phyloP scores from a whole-genome alignment of 92 coral and sea anemone genomes.

The Micromussa lordhowensis region DNA sequence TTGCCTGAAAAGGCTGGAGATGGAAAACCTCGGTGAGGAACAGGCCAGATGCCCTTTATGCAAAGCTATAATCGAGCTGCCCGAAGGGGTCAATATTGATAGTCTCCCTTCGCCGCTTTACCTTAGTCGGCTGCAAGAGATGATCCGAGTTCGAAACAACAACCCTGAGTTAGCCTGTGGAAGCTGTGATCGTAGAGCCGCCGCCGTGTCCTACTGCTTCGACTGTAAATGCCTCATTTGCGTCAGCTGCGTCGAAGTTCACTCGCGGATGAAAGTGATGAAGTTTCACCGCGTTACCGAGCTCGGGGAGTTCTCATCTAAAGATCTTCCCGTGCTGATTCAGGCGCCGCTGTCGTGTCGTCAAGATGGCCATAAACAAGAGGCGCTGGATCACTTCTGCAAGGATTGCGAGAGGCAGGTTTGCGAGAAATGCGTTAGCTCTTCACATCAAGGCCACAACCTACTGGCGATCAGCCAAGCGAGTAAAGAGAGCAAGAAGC shows the following conservation, averaged over 20 bases:
- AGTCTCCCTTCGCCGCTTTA: slow-evolving; percentile 78
- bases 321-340: slow-evolving; percentile 68
- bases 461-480: slow-evolving; percentile 63
- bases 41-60: slow-evolving; percentile 73
- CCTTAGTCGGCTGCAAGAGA: slow-evolving; percentile 73
- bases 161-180: slow-evolving; percentile 72
- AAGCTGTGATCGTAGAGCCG: slow-evolving; percentile 69
- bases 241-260: slow-evolving; percentile 73
- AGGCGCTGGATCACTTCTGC: slow-evolving; percentile 68
- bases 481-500: slow-evolving; percentile 58
- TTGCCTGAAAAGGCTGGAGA: slow-evolving; percentile 71
- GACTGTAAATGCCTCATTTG: slow-evolving; percentile 84
- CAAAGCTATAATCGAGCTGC: slow-evolving; percentile 54
- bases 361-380: slow-evolving; percentile 68
- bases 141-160: slow-evolving; percentile 66
- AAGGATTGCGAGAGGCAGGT: slow-evolving; percentile 69
- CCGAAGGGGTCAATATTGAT: slow-evolving; percentile 55
- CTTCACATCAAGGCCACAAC: slow-evolving; percentile 63
- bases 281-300: slow-evolving; percentile 66
- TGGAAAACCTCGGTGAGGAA: slow-evolving; percentile 46
- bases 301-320: slow-evolving; percentile 56
- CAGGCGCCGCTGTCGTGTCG: slow-evolving; percentile 71
- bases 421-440: slow-evolving; percentile 76
- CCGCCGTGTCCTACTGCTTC: slow-evolving; percentile 77
- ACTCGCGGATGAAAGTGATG: slow-evolving; percentile 75